phyloP scores from a whole-genome alignment of 1,140 invertebrate genomes.

The Bombus breviceps region DNA sequence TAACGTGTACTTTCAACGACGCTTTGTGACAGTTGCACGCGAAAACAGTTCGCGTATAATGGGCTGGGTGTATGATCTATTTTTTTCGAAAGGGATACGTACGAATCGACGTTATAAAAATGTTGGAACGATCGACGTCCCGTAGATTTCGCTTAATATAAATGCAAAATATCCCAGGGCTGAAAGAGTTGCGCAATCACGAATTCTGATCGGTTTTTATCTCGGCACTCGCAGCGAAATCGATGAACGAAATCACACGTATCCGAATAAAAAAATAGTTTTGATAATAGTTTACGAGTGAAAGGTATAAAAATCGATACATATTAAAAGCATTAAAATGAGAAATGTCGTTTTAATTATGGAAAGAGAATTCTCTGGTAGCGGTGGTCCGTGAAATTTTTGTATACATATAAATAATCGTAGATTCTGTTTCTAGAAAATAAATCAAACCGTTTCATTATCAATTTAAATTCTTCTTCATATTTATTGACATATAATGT shows the following conservation, averaged over 20 bases:
- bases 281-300: not conserved
- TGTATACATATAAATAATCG: not conserved
- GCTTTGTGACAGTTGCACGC: not conserved
- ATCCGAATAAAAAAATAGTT: not conserved
- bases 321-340: not conserved
- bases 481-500: no score
- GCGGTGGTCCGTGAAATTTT: not conserved
- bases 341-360: not conserved
- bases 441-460: not conserved
- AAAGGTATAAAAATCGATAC: not conserved
- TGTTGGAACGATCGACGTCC: not conserved
- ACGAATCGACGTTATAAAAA: constrained; percentile 14
- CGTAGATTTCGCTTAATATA: constrained; percentile 15
- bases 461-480: not conserved
- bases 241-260: not conserved
- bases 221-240: not conserved
- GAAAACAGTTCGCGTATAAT: not conserved
- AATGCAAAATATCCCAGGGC: constrained; percentile 27
- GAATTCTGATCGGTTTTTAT: constrained; percentile 34
- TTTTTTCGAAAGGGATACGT: not conserved
- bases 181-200: not conserved
- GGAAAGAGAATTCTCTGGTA: not conserved
- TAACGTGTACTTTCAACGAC: not conserved
- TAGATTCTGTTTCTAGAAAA: not conserved
- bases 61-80: no score